Evolutionary conservation across 30 jellyfish, hydroid and myxozoan genomes (phyloP).

Genomic region (Pelagia noctiluca): DNA sequence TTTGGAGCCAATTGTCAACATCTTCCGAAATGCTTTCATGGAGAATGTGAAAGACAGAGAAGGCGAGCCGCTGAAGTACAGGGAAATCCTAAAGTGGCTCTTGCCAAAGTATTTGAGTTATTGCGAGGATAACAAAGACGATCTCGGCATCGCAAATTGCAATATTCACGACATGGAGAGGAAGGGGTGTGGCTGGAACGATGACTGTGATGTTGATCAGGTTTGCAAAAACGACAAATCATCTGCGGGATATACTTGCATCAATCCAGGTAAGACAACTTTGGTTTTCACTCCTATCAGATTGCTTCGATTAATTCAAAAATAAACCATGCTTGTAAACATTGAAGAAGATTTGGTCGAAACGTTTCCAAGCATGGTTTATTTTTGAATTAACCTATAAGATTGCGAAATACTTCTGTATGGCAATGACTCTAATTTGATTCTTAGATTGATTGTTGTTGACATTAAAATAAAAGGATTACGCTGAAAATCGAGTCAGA

Average conservation of each 20-base stretch:
- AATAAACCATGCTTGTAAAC: too few relatives aligned
- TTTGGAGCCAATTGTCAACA: constrained; percentile 42
- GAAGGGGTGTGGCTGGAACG: background rate
- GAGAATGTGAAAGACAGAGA: background rate
- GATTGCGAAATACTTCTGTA: too few relatives aligned
- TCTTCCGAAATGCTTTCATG: constrained; percentile 43
- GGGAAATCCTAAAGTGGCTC: background rate
- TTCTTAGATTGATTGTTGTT: too few relatives aligned
- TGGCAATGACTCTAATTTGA: too few relatives aligned
- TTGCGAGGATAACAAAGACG: background rate
- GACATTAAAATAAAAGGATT: too few relatives aligned
- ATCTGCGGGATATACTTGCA: background rate
- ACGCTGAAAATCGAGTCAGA: too few relatives aligned
- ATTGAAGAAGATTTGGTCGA: too few relatives aligned
- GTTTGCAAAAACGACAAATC: background rate
- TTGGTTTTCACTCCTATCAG: too few relatives aligned
- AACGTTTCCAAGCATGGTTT: too few relatives aligned
- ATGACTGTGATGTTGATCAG: background rate
- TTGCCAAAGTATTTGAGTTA: background rate
- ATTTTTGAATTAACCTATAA: too few relatives aligned
- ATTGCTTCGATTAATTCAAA: too few relatives aligned
- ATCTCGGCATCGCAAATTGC: background rate
- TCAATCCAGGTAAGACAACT: background rate
- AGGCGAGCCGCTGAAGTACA: background rate
- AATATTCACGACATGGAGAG: background rate